Evolutionary conservation across 2,888 invertebrate genomes (phyloP).

Genomic region (Xestoiulus laeticollis): DNA sequence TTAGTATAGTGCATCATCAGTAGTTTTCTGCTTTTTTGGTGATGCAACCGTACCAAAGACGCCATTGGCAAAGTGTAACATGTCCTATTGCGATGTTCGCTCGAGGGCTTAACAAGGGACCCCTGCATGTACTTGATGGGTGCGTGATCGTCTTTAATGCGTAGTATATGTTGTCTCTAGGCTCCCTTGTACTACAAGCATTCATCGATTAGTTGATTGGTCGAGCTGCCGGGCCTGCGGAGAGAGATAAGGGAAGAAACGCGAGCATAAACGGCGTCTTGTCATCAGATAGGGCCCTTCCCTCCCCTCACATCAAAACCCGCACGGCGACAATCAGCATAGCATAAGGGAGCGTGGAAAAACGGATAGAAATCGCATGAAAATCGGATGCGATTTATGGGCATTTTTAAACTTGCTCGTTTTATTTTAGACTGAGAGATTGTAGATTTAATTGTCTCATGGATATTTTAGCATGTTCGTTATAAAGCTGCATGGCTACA

Average conservation of each 20-base stretch:
- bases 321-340: neutral
- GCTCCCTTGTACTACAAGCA: slow-evolving; percentile 21
- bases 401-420: too few relatives aligned
- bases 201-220: slow-evolving; percentile 37
- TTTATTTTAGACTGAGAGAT: too few relatives aligned
- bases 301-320: slow-evolving; percentile 19
- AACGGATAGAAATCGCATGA: neutral
- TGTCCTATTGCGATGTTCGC: neutral
- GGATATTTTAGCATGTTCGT: too few relatives aligned
- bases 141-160: slow-evolving; percentile 22
- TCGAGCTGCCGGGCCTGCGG: slow-evolving; percentile 33
- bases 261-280: slow-evolving; percentile 33
- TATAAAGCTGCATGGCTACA: too few relatives aligned
- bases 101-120: neutral
- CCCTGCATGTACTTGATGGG: neutral
- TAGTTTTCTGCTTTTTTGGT: too few relatives aligned
- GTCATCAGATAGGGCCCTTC: slow-evolving; percentile 18
- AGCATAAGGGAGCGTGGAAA: neutral
- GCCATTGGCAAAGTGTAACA: neutral
- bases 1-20: too few relatives aligned
- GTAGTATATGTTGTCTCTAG: slow-evolving; percentile 30
- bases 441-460: too few relatives aligned
- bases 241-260: slow-evolving; percentile 34
- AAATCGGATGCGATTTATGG: neutral
- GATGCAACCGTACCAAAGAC: neutral